Base-by-base conservation (phyloP, 2,113 vertebrate species). In the Alectura lathami region DNA sequence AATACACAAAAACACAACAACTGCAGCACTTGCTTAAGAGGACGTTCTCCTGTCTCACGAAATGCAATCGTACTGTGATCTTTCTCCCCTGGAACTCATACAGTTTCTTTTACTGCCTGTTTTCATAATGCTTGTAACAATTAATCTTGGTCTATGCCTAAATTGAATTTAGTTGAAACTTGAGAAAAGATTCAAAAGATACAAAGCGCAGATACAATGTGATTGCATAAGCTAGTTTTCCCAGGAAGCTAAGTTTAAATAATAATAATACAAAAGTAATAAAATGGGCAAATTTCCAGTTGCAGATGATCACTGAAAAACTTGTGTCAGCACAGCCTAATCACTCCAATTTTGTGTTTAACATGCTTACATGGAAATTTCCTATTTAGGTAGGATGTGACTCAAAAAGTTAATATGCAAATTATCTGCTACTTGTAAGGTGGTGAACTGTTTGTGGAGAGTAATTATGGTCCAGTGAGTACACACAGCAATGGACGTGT, bases 141-240 rank as follows among this genome's bases (percentile, higher is more conserved):
- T 20, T 77, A 74, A 88, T 16, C 59, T 63, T 47, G 29, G 34
- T 51, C 80, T 78, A 86, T 51, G 59, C 26, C 63, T 77, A 86
- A 92, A 86, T 10, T 81, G 54, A 93, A 88, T 86, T 90, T 67
- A 86, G 72, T 4, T 95, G 80, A 93, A 96, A 95, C 40, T 26
- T 67, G 38, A 90, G 68, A 92, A 86, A 0, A 80, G 45, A 77
- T 17, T 54, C 4, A 0, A 90, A 81, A 90, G 90, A 94, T 88
- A 87, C 32, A 74, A 16, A 77, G 30, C 48, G 68, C 42, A 93
- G 93, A 91, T 62, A 90, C 20, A 27, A 24, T 24, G 30, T 0
- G 2, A 95, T 63, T 96, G 51, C 72, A 54, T 62, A 90, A 95
- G 47, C 20, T 2, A 59, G 63, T 51, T 88, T 90, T 73, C 83